phyloP scores from a whole-genome alignment of 2,113 vertebrate species.

The Phocoena sinus region DNA sequence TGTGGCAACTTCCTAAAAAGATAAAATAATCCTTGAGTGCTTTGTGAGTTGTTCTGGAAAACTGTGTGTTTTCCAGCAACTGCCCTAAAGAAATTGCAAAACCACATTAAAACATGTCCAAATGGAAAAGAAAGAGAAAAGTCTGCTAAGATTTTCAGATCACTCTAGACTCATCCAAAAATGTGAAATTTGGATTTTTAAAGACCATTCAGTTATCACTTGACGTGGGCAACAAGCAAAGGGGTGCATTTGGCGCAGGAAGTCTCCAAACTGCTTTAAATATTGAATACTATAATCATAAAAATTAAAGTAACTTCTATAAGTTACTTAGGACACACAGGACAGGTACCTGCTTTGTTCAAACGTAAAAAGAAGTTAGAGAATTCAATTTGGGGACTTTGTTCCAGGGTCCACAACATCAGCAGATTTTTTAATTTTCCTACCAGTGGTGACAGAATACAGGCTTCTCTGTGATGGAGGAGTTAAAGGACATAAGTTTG shows the following conservation, averaged over 20 bases:
- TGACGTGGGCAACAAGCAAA: background rate
- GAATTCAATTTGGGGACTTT: background rate
- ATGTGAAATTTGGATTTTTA: background rate
- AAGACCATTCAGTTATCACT: background rate
- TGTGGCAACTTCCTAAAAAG: background rate
- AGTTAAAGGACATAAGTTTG: background rate
- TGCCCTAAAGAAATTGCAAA: background rate
- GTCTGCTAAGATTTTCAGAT: background rate
- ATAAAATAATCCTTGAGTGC: background rate
- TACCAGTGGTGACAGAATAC: background rate
- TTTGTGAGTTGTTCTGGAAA: background rate
- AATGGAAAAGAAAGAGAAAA: background rate
- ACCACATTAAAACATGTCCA: background rate
- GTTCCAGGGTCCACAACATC: background rate
- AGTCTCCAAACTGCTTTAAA: background rate
- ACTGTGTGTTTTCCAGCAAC: background rate
- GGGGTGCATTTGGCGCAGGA: background rate
- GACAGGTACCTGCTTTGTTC: background rate
- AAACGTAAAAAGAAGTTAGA: background rate
- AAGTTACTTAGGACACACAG: constrained; percentile 8
- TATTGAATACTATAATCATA: background rate
- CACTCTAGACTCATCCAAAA: background rate
- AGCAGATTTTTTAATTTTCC: background rate
- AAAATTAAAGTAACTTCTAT: background rate
- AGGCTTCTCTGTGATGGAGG: background rate